phyloP scores from a whole-genome alignment of 1,140 invertebrate genomes.

The Coenobita brevimanus region DNA sequence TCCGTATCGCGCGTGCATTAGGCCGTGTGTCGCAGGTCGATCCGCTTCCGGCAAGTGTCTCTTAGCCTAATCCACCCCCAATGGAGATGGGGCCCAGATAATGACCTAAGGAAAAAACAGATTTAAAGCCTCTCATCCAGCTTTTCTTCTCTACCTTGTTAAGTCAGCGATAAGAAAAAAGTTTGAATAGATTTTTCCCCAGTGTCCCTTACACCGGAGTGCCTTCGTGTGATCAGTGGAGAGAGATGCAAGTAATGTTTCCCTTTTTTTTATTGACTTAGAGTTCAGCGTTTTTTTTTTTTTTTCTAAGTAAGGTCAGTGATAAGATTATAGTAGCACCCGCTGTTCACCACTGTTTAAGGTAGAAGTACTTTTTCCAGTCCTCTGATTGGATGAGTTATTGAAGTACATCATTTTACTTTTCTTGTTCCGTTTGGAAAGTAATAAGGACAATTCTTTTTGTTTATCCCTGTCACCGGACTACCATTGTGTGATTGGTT shows the following conservation, averaged over 20 bases:
- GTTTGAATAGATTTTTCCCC: background rate
- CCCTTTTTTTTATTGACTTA: too few relatives aligned
- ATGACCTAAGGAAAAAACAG: slow-evolving; percentile 18
- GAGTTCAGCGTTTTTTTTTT: too few relatives aligned
- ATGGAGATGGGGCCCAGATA: slow-evolving; percentile 1
- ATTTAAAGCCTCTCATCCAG: slow-evolving; percentile 20
- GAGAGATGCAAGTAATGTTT: background rate
- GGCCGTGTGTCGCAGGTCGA: background rate
- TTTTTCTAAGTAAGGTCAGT: too few relatives aligned
- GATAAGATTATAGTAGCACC: too few relatives aligned
- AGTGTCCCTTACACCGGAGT: background rate
- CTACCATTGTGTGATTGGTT: too few relatives aligned
- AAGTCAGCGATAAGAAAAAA: slow-evolving; percentile 25
- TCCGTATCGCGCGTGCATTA: too few relatives aligned
- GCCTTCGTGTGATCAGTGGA: background rate
- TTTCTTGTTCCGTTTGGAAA: too few relatives aligned
- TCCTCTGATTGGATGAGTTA: slow-evolving; percentile 2
- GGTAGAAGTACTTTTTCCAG: background rate
- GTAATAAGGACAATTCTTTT: too few relatives aligned
- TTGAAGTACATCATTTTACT: too few relatives aligned
- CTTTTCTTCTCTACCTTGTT: slow-evolving; percentile 23
- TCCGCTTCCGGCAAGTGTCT: slow-evolving; percentile 34
- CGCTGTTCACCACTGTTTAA: too few relatives aligned
- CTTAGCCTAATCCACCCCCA: slow-evolving; percentile 30
- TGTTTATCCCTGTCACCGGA: too few relatives aligned